Conservation (phyloP, 1,140 invertebrate genomes). For the Drosophila ogumai region DNA sequence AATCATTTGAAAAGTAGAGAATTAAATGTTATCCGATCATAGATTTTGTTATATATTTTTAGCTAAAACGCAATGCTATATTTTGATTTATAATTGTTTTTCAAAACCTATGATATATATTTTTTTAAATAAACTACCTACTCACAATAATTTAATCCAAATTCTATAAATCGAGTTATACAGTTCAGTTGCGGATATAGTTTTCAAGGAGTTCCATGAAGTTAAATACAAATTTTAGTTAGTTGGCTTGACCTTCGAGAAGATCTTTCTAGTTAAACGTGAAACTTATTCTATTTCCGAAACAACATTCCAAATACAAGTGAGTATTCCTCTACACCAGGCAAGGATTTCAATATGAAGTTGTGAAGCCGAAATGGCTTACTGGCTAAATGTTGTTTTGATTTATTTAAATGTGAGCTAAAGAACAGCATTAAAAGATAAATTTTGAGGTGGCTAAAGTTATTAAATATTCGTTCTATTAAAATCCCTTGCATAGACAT, state of each 20-base stretch:
- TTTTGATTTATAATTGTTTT: too few relatives aligned
- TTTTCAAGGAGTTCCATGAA: not conserved
- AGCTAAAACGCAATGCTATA: too few relatives aligned
- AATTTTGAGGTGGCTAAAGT: not conserved
- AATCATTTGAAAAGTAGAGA: not conserved
- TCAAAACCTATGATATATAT: too few relatives aligned
- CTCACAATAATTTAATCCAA: not conserved
- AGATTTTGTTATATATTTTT: too few relatives aligned
- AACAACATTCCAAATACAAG: constrained; percentile 1
- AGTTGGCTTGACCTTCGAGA: not conserved
- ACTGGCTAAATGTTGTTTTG: not conserved
- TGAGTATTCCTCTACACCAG: not conserved
- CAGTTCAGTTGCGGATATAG: not conserved
- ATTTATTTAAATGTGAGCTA: not conserved
- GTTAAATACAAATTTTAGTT: not conserved
- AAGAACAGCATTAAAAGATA: not conserved
- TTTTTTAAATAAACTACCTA: not conserved
- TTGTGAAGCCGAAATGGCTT: not conserved
- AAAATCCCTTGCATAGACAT: constrained; percentile 6
- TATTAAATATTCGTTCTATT: constrained; percentile 9
- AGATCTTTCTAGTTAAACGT: not conserved
- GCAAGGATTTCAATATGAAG: not conserved
- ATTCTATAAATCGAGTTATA: not conserved
- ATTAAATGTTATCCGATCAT: not conserved
- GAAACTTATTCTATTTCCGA: constrained; percentile 3